Evolutionary conservation across 2,888 invertebrate species (phyloP).

Genomic region (Pyralis farinalis): DNA sequence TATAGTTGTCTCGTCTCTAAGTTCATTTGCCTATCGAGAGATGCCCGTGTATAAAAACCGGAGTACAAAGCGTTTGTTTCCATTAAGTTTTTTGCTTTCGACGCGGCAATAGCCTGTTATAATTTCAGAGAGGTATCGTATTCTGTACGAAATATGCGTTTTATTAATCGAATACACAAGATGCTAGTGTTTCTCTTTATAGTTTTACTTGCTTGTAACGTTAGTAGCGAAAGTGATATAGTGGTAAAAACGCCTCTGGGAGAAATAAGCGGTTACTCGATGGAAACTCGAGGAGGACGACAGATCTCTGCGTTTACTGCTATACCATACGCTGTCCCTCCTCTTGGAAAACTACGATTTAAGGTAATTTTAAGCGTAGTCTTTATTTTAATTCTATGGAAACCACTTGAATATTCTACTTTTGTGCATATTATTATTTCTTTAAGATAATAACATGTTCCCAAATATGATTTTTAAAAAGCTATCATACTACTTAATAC

Average conservation of each 20-base stretch:
- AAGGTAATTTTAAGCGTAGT: too few relatives aligned
- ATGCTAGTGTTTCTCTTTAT: slow-evolving; percentile 7
- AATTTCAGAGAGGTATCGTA: slow-evolving; percentile 26
- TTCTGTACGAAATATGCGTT: slow-evolving; percentile 5
- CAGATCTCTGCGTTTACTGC: slow-evolving; percentile 82
- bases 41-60: slow-evolving; percentile 40
- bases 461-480: too few relatives aligned
- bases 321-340: slow-evolving; percentile 84
- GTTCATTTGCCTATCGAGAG: slow-evolving; percentile 32
- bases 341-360: slow-evolving; percentile 82
- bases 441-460: too few relatives aligned
- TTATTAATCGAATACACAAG: neutral
- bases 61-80: slow-evolving; percentile 32
- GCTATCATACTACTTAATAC: too few relatives aligned
- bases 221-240: slow-evolving; percentile 34
- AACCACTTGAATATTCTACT: too few relatives aligned
- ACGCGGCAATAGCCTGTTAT: slow-evolving; percentile 27
- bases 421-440: too few relatives aligned
- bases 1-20: slow-evolving; percentile 10
- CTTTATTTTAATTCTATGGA: too few relatives aligned
- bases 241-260: slow-evolving; percentile 67
- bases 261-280: slow-evolving; percentile 73
- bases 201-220: slow-evolving; percentile 24
- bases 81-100: slow-evolving; percentile 44
- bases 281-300: slow-evolving; percentile 78